phyloP scores from a whole-genome alignment of 2,888 invertebrate genomes.

The Athrips mouffetella region DNA sequence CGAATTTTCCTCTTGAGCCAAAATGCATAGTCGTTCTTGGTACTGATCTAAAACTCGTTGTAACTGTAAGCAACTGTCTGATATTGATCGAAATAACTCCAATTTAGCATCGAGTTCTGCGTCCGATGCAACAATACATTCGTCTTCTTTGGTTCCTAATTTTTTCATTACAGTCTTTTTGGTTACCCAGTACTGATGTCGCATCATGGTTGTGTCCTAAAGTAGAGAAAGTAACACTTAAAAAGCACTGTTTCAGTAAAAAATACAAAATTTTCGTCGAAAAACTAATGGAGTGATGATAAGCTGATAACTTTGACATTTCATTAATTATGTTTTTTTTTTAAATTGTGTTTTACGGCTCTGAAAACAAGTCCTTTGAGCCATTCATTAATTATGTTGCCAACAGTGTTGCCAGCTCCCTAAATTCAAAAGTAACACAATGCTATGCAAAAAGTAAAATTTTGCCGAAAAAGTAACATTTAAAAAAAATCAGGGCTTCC shows the following conservation, averaged over 20 bases:
- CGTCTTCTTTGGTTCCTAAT: constrained; percentile 97
- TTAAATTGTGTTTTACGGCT: too few species aligned
- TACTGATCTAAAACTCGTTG: constrained; percentile 94
- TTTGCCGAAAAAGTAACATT: too few species aligned
- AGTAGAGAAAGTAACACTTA: constrained; percentile 16
- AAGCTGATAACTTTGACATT: constrained; percentile 14
- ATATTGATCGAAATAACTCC: constrained; percentile 94
- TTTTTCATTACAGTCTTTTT: constrained; percentile 96
- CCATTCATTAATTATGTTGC: too few species aligned
- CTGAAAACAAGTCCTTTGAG: too few species aligned
- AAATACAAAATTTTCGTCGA: constrained; percentile 1
- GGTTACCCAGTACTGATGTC: constrained; percentile 98
- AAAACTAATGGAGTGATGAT: constrained; percentile 2
- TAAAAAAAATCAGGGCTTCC: too few species aligned
- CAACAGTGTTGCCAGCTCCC: too few species aligned
- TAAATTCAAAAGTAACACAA: too few species aligned
- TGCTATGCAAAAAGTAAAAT: too few species aligned
- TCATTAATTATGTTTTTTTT: not conserved
- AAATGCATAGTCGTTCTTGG: constrained; percentile 93
- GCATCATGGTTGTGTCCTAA: constrained; percentile 77
- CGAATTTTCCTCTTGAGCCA: constrained; percentile 97
- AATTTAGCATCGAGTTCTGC: constrained; percentile 97
- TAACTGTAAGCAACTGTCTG: constrained; percentile 91
- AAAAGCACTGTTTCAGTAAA: constrained; percentile 10
- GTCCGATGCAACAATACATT: constrained; percentile 96